phyloP scores from a whole-genome alignment of 1,140 invertebrate genomes.

The Diachasmimorpha longicaudata region DNA sequence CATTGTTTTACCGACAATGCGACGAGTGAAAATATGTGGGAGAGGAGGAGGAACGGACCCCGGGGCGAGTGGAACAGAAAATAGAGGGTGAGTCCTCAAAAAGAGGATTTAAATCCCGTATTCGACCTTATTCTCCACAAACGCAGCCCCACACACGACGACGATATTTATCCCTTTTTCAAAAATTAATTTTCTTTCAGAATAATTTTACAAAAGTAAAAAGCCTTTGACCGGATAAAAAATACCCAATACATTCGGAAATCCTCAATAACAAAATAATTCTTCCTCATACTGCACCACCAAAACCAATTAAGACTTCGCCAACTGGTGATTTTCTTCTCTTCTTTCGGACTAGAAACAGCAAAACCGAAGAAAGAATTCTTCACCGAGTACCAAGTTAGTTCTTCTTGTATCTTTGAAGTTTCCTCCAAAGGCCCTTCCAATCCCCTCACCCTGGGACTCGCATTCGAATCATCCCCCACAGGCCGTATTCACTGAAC shows the following conservation, averaged over 20 bases:
- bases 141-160: neutral
- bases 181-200: no score
- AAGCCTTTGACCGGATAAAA: no score
- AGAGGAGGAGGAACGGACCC: neutral
- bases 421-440: neutral
- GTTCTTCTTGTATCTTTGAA: neutral
- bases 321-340: neutral
- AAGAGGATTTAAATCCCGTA: neutral
- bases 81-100: neutral
- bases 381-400: neutral
- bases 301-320: neutral
- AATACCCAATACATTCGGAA: no score
- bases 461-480: neutral
- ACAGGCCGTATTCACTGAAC: neutral
- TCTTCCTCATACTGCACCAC: neutral
- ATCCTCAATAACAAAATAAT: neutral
- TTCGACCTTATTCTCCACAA: neutral
- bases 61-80: neutral
- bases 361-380: neutral
- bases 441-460: neutral
- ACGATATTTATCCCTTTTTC: neutral
- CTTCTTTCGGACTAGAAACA: neutral
- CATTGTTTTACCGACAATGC: constrained; percentile 55
- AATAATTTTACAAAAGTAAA: no score
- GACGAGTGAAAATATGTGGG: constrained; percentile 46